Evolutionary conservation across 1,140 invertebrate species (phyloP), one percentile per base, ranked within the genome.

Genomic region (Diabrotica virgifera): DNA sequence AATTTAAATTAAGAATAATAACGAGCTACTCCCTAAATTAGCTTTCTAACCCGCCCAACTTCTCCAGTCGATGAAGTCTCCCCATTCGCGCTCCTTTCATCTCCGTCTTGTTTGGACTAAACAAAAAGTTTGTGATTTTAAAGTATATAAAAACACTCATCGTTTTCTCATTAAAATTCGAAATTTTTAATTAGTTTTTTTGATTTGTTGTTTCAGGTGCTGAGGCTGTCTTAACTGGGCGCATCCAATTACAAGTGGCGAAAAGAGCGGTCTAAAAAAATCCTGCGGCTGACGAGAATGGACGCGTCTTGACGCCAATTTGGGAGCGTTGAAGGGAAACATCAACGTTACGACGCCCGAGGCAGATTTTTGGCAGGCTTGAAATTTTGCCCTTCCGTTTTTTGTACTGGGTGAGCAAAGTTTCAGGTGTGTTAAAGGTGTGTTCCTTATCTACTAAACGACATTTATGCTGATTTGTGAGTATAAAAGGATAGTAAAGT

Each of bases 341-440:
- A 36, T 40, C 57, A 36, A 37, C 57, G 24, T 24, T 24, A 24
- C 24, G 36, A 36, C 3, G n/a, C 6, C 57, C 10, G 36, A 7
- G 57, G 35, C 61, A n/a, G 56, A 67, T 52, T 65, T 60, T 72
- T 70, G 69, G 63, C 63, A 70, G 73, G 76, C 76, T 77, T 78
- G 77, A 76, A 77, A 77, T 76, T 75, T 77, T 77, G 77, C 77
- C 72, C 74, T 73, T 71, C 74, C 73, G 69, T 70, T 72, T 68
- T 65, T 68, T 58, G 55, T 68, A 68, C 63, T 71, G 76, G 77
- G 77, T 78, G 77, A 78, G 77, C 77, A 78, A 77, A 78, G 76
- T 78, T 78, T 78, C 76, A 78, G 76, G 76, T 78, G 76, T 78
- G 75, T 78, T 58, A 63, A 70, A 70, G 65, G 63, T 60, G 36